A percentile compares a stretch with the other conserved stretches of the same genome.
Evolutionary conservation across 2,113 vertebrate genomes (phyloP).

Genomic region (Microtus montanus): DNA sequence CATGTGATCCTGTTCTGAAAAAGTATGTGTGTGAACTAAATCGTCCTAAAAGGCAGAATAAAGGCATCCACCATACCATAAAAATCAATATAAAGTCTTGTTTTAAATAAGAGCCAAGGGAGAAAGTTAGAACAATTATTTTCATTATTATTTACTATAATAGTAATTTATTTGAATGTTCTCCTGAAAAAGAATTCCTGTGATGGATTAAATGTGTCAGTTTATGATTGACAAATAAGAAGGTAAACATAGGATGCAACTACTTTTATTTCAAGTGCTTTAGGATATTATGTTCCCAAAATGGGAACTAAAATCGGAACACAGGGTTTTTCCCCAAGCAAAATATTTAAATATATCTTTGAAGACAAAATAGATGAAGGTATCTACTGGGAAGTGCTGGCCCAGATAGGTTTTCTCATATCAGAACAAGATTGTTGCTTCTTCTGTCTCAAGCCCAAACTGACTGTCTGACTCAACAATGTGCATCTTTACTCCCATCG

Average conservation of each 20-base stretch:
- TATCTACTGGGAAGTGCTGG: constrained; percentile 46
- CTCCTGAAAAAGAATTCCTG: background rate
- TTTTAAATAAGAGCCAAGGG: constrained; percentile 3
- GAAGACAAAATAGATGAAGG: constrained; percentile 47
- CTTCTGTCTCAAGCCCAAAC: constrained; percentile 38
- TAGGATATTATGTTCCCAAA: constrained; percentile 48
- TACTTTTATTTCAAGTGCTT: constrained; percentile 46
- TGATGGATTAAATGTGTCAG: background rate
- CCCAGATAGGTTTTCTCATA: constrained; percentile 50
- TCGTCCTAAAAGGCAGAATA: background rate
- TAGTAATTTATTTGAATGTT: constrained; percentile 18
- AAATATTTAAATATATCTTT: constrained; percentile 61
- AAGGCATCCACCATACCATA: background rate
- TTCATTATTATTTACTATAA: constrained; percentile 9
- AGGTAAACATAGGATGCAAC: constrained; percentile 41
- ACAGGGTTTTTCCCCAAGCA: constrained; percentile 24
- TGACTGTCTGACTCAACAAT: constrained; percentile 20
- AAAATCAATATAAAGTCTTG: constrained; percentile 14
- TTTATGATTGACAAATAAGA: constrained; percentile 46
- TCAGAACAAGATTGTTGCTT: constrained; percentile 3
- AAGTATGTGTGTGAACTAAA: background rate
- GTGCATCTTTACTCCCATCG: background rate
- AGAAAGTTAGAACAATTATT: background rate
- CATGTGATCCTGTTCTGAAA: background rate
- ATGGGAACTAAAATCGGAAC: constrained; percentile 48